phyloP scores from a whole-genome alignment of 2,113 vertebrate genomes.

The Otis tarda region DNA sequence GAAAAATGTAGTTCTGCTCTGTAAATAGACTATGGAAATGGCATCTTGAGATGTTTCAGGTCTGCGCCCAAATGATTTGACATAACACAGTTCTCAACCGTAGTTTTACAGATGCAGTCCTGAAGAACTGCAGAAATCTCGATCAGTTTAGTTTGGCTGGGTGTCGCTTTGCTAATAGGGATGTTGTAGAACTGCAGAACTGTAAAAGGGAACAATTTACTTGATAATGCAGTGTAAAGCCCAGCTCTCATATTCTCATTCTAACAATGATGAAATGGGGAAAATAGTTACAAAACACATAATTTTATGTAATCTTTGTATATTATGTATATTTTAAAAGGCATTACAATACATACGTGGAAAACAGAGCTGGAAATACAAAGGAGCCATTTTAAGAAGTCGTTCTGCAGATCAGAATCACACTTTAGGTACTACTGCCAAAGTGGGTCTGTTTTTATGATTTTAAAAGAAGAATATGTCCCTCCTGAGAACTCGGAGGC shows the following conservation, averaged over 20 bases:
- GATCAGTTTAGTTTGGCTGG: not conserved
- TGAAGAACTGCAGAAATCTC: not conserved
- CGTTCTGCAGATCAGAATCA: conserved; percentile 45
- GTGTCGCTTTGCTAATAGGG: not conserved
- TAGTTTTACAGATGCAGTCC: not conserved
- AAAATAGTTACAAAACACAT: not conserved
- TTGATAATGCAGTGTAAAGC: not conserved
- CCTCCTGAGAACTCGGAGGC: not conserved
- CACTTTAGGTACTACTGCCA: not conserved
- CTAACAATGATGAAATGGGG: not conserved
- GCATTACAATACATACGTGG: not conserved
- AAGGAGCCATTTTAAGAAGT: conserved; percentile 46
- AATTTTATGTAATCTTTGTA: not conserved
- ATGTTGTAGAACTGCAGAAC: not conserved
- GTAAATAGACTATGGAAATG: conserved; percentile 21
- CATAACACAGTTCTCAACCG: not conserved
- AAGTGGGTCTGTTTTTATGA: conserved; percentile 33
- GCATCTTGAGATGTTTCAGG: not conserved
- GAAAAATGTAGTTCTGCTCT: conserved; percentile 47
- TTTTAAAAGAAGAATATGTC: not conserved
- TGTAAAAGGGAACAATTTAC: not conserved
- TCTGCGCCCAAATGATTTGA: not conserved
- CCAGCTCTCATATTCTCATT: not conserved
- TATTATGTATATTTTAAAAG: not conserved
- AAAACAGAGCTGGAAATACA: not conserved